These are phyloP conservation scores for Alaudala cheleensis DNA, from an alignment of 2,113 vertebrate genomes.

Conservation along the genomic window DNA sequence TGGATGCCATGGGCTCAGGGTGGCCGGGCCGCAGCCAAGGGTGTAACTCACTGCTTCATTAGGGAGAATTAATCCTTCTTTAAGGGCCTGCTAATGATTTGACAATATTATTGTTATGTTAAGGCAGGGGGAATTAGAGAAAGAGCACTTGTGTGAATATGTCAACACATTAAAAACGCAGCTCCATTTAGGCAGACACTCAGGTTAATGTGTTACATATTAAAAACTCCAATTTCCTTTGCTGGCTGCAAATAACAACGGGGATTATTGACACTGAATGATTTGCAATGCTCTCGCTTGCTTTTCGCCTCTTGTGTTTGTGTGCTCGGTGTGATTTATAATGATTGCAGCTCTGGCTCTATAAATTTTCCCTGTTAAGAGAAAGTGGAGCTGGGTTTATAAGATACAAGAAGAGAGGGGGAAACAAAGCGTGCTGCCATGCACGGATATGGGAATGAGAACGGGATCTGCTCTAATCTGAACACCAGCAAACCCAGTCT, in stretches of 20 bases:
- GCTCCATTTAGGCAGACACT: conserved; percentile 45
- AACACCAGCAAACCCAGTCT: not conserved
- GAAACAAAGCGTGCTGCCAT: not conserved
- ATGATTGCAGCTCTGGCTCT: not conserved
- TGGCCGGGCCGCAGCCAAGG: not conserved
- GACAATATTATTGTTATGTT: conserved; percentile 58
- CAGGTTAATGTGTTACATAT: conserved; percentile 63
- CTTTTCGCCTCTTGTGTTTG: not conserved
- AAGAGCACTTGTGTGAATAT: conserved; percentile 48
- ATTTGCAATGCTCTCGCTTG: conserved; percentile 12
- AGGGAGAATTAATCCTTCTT: conserved; percentile 46
- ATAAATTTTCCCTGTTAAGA: conserved; percentile 7
- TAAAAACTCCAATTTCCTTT: conserved; percentile 62
- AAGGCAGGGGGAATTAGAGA: conserved; percentile 35
- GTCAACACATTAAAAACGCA: conserved; percentile 46
- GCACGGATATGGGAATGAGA: not conserved
- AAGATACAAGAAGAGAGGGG: not conserved
- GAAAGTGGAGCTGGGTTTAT: not conserved
- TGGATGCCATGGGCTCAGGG: not conserved
- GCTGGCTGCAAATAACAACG: conserved; percentile 34
- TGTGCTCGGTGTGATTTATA: conserved; percentile 14
- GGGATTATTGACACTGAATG: conserved; percentile 49
- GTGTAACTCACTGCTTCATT: conserved; percentile 4
- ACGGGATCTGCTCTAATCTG: not conserved
- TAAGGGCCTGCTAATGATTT: conserved; percentile 53